phyloP scores from a whole-genome alignment of 2,113 vertebrate species.

The Myiagra hebetior region DNA sequence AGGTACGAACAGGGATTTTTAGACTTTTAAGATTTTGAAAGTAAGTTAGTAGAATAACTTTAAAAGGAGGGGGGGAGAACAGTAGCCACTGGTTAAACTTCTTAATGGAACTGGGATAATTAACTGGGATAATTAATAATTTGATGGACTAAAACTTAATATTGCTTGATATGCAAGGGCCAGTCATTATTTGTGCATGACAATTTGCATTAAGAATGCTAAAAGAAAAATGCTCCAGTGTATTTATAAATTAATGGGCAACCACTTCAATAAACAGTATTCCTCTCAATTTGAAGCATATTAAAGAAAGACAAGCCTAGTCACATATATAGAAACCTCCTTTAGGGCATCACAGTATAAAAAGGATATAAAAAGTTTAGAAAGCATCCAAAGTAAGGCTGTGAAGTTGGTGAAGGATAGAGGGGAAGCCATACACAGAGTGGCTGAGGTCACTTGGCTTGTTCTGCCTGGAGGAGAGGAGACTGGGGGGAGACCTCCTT shows the following conservation, averaged over 20 bases:
- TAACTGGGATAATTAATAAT: no score
- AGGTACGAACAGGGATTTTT: no score
- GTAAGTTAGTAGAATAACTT: no score
- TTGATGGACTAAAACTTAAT: no score
- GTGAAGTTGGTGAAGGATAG: not conserved
- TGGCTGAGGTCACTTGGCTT: not conserved
- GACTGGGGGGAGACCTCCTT: rapidly evolving
- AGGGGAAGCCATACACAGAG: not conserved
- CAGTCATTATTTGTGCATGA: no score
- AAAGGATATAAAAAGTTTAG: not conserved
- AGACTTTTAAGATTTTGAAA: no score
- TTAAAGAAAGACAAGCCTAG: not conserved
- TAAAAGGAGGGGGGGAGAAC: no score
- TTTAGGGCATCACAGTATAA: not conserved
- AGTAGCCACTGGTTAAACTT: no score
- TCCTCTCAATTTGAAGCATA: not conserved
- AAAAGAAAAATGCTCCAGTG: not conserved
- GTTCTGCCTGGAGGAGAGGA: not conserved
- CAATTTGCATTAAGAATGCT: not conserved
- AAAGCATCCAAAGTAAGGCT: not conserved
- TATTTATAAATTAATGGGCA: not conserved
- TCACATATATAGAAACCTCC: not conserved
- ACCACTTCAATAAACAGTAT: not conserved
- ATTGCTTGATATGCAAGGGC: no score
- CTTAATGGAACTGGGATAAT: no score